phyloP scores from a whole-genome alignment of 1,140 invertebrate genomes.

The Tetraneura akinire region DNA sequence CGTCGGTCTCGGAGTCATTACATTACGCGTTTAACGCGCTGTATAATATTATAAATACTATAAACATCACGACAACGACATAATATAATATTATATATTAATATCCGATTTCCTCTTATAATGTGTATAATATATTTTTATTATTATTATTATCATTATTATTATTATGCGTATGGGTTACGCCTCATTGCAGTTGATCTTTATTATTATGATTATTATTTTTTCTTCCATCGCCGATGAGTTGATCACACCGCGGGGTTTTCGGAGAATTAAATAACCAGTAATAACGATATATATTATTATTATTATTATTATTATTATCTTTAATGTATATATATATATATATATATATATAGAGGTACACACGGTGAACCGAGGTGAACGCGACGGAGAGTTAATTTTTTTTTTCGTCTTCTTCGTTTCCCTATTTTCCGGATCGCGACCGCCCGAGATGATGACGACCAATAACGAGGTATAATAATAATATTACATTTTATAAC shows the following conservation, averaged over 20 bases:
- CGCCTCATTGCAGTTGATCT: constrained; percentile 43
- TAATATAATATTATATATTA: too few species aligned
- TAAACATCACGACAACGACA: constrained; percentile 19
- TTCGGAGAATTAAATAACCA: constrained; percentile 7
- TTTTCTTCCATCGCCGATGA: not conserved
- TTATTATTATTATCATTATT: too few species aligned
- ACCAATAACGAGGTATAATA: constrained; percentile 8
- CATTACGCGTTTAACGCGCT: constrained; percentile 9
- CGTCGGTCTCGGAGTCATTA: too few species aligned
- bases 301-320: too few species aligned
- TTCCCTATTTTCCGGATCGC: not conserved
- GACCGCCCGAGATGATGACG: not conserved
- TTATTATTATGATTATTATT: constrained; percentile 16
- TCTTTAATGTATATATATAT: too few species aligned
- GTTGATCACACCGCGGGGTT: not conserved
- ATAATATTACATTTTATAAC: too few species aligned
- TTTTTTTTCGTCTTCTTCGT: not conserved
- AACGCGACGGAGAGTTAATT: not conserved
- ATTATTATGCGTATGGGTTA: constrained; percentile 2
- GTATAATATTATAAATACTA: constrained; percentile 20
- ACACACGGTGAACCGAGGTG: too few species aligned
- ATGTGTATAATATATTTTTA: too few species aligned
- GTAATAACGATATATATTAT: not conserved
- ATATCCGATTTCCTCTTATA: constrained; percentile 25
- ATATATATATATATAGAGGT: too few species aligned